Evolutionary conservation across 2,113 vertebrate genomes (phyloP).

Genomic region (Gnathonemus longibarbis): DNA sequence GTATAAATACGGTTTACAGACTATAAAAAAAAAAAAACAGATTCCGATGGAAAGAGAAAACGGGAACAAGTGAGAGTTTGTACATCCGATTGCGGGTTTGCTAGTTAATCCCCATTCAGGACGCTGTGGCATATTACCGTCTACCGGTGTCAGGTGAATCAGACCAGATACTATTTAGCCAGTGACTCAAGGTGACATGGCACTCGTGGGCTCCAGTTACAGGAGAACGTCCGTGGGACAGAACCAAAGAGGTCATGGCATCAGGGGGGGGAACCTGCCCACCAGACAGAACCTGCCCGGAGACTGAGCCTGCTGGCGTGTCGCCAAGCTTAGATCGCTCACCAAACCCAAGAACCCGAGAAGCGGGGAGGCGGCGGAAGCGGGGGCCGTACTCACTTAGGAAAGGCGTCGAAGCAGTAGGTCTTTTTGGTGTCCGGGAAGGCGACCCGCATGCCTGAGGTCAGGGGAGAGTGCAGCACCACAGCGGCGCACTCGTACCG

Average conservation of each 20-base stretch:
- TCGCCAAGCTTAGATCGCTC: not conserved
- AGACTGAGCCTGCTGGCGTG: not conserved
- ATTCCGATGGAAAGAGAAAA: not conserved
- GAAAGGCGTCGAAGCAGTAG: slow-evolving; percentile 94
- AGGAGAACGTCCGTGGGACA: not conserved
- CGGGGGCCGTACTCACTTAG: slow-evolving; percentile 70
- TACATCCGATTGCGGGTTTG: not conserved
- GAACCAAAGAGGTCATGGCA: not conserved
- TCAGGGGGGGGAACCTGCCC: not conserved
- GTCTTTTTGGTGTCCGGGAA: slow-evolving; percentile 96
- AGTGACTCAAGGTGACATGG: not conserved
- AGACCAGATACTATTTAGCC: not conserved
- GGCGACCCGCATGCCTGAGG: slow-evolving; percentile 92
- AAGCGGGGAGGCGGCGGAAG: not conserved
- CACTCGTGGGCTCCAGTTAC: not conserved
- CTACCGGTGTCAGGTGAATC: not conserved
- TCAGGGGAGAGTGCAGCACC: slow-evolving; percentile 86
- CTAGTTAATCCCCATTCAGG: not conserved
- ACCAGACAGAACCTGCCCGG: not conserved
- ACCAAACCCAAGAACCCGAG: not conserved
- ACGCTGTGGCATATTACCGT: not conserved
- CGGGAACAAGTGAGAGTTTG: not conserved
- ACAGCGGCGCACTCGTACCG: slow-evolving; percentile 92
- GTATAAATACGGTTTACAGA: not conserved
- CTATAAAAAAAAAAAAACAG: not conserved